Base-by-base conservation (phyloP, 2,797 vertebrate genomes). In the Columba guinea region DNA sequence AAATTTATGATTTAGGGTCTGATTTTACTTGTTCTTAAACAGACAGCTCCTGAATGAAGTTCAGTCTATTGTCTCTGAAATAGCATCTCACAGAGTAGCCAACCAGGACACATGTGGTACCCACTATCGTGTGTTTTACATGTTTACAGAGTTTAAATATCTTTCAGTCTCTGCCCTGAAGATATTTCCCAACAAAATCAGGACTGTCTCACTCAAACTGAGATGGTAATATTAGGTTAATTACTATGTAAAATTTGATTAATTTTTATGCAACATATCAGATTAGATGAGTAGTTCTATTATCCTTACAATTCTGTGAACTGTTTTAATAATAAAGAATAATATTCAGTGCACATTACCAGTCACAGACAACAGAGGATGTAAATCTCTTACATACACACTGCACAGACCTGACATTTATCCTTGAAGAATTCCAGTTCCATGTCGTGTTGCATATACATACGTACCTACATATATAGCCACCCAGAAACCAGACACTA, bases 171-270 rank as follows among this genome's bases (percentile, higher is more conserved):
- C 23, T 89, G 49, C 68, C 49, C 34, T 85, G 60, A 77, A 89
- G 87, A 27, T 62, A 78, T 89, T 95, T 95, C 62, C 73, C 46
- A 84, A 16, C 67, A 76, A 91, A 82, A 63, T 58, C 16, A 58
- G 37, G 73, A 65, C 51, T 39, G 16, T 27, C 37, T 88, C 41
- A 46, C 41, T 87, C 27, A 89, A 44, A 48, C 39, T 67, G 59
- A 51, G 20, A 30, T 0, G 1, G 14, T 59, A 70, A 67, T 15
- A 30, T 20, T 44, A 56, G 10, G 32, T 83, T 91, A 87, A 92
- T 55, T 32, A 35, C 73, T 52, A 26, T 44, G 46, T 59, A 83
- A 87, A 91, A 87, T 81, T 22, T 75, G 10, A 55, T 91, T 75
- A 0, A 35, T 71, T 95, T 37, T 62, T 87, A 55, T 22, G 60